Percentiles rank a stretch among this genome's conserved stretches.
Evolutionary conservation across 2,797 vertebrate genomes (phyloP).

Genomic region (Macropodus opercularis): DNA sequence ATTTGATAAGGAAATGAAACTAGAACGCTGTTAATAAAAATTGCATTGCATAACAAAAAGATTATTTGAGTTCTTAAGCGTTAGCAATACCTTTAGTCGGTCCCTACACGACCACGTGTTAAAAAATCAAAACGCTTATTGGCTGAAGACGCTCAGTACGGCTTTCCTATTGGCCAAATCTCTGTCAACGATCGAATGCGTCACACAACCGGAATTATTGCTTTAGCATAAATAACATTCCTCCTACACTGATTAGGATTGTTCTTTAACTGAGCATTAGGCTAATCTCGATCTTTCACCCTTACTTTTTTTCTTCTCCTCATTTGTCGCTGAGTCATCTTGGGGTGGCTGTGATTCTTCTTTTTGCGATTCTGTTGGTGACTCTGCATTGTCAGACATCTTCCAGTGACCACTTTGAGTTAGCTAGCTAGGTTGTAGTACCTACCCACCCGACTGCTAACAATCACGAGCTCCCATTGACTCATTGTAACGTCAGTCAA

Average conservation of each 20-base stretch:
- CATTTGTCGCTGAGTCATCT: constrained; percentile 70
- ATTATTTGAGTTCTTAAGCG: background rate
- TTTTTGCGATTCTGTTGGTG: constrained; percentile 78
- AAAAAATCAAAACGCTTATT: constrained; percentile 43
- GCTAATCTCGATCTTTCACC: background rate
- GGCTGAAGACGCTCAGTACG: constrained; percentile 16
- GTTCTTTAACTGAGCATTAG: background rate
- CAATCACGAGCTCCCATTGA: constrained; percentile 42
- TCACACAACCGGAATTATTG: constrained; percentile 55
- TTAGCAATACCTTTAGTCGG: constrained; percentile 51
- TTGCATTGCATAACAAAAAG: background rate
- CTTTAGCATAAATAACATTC: constrained; percentile 4
- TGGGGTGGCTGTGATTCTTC: constrained; percentile 74
- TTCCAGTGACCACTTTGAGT: constrained; percentile 31
- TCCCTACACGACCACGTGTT: background rate
- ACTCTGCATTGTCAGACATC: constrained; percentile 84
- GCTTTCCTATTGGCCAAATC: constrained; percentile 51
- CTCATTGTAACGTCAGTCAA: constrained; percentile 33
- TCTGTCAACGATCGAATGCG: constrained; percentile 20
- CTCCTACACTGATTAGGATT: constrained; percentile 1
- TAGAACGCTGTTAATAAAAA: background rate
- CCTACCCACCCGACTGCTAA: background rate
- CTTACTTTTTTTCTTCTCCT: constrained; percentile 86
- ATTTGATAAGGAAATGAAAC: background rate
- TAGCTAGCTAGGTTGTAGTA: background rate